Conservation (phyloP, 2,888 invertebrate genomes). For the Himalopsyche anomala region DNA sequence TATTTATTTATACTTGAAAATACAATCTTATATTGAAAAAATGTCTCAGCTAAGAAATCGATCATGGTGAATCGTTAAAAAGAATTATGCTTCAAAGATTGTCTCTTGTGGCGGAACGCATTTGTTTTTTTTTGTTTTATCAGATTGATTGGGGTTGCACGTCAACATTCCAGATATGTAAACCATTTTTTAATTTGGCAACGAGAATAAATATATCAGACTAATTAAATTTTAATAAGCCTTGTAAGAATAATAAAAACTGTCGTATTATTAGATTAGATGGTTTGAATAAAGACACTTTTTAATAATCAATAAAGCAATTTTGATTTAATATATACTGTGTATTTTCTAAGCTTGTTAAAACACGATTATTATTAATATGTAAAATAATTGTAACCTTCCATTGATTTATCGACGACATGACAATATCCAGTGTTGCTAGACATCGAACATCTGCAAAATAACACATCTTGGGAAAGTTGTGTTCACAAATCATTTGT, state of each 20-base stretch:
- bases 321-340: too few species aligned
- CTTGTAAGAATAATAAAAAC: too few species aligned
- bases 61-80: slow-evolving; percentile 6
- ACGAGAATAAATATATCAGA: not conserved
- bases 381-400: too few species aligned
- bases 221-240: too few species aligned
- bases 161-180: slow-evolving; percentile 5
- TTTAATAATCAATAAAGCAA: too few species aligned
- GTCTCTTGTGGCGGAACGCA: not conserved
- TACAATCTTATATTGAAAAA: not conserved
- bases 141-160: not conserved
- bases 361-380: too few species aligned
- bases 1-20: too few species aligned
- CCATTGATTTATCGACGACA: too few species aligned
- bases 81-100: not conserved
- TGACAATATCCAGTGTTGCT: too few species aligned
- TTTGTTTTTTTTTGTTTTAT: not conserved
- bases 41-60: not conserved
- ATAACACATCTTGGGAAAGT: slow-evolving; percentile 14
- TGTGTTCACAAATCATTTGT: not conserved
- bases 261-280: too few species aligned
- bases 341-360: too few species aligned
- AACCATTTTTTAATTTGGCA: slow-evolving; percentile 1
- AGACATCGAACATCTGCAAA: not conserved
- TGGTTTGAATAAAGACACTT: too few species aligned